phyloP scores from a whole-genome alignment of 64 coral and sea anemone species.

The Stichodactyla mertensii region DNA sequence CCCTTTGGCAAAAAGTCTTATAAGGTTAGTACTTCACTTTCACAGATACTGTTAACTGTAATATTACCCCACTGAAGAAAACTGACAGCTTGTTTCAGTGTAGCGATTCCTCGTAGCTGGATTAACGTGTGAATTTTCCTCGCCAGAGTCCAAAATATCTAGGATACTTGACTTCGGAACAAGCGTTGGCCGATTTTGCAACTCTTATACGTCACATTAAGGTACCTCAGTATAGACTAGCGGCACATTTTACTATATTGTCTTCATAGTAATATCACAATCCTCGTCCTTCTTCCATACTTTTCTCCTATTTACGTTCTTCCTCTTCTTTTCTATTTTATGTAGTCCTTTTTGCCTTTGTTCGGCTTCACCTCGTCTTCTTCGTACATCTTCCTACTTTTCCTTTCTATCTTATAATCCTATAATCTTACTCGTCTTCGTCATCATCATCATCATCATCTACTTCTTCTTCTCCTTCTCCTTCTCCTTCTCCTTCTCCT shows the following conservation, averaged over 20 bases:
- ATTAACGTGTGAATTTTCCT: not conserved
- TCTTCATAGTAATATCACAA: not conserved
- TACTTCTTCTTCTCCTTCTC: no score
- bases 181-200: constrained; percentile 95
- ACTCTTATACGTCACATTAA: constrained; percentile 84
- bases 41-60: no score
- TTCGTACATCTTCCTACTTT: no score
- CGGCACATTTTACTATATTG: not conserved
- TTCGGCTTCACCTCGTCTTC: no score
- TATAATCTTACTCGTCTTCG: no score
- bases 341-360: no score
- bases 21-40: constrained; percentile 41
- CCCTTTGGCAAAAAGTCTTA: constrained; percentile 87
- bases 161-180: constrained; percentile 89
- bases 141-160: constrained; percentile 82
- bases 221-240: constrained; percentile 9
- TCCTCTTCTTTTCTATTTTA: not conserved
- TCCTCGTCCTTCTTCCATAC: not conserved
- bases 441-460: no score
- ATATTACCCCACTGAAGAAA: no score
- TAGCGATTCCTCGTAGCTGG: no score
- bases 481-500: no score
- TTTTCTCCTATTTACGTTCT: not conserved
- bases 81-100: no score
- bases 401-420: no score